A percentile compares a stretch with the other conserved stretches of the same genome.
phyloP scores from a whole-genome alignment of 2,797 vertebrate genomes.

The Neosalanx taihuensis region DNA sequence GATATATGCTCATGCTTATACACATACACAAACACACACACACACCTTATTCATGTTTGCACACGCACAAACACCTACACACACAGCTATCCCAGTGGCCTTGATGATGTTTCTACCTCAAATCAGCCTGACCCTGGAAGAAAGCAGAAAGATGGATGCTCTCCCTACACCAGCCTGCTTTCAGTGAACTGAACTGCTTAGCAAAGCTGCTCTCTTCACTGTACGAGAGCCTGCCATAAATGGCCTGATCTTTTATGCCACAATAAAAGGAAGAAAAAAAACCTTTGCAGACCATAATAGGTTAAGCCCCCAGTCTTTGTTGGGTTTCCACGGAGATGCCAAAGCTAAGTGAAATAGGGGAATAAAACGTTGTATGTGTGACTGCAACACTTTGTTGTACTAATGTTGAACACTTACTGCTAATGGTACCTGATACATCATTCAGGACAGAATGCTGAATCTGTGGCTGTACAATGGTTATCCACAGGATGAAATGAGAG shows the following conservation, averaged over 20 bases:
- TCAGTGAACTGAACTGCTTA: neutral
- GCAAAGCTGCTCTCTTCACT: neutral
- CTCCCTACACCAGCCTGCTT: neutral
- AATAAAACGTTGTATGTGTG: neutral
- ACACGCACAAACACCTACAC: neutral
- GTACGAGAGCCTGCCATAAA: conserved; percentile 18
- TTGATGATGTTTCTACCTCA: neutral
- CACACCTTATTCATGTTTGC: conserved; percentile 16
- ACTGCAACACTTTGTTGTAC: too few relatives aligned
- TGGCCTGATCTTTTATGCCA: conserved; percentile 30
- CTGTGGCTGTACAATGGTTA: neutral
- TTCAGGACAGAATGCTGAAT: conserved; percentile 1
- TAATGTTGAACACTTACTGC: neutral
- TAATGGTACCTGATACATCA: neutral
- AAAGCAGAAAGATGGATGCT: neutral
- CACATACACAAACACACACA: conserved; percentile 8
- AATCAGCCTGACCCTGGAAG: neutral
- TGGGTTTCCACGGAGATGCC: conserved; percentile 26
- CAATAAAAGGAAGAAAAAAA: conserved; percentile 30
- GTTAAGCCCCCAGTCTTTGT: conserved; percentile 16
- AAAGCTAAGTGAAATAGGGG: conserved; percentile 27
- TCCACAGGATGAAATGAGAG: neutral
- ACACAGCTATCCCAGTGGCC: conserved; percentile 6
- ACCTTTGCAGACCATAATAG: conserved; percentile 60
- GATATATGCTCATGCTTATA: conserved; percentile 17